A percentile compares a stretch with the other conserved stretches of the same genome.
Evolutionary conservation across 2,113 vertebrate species (phyloP).

Genomic region (Telmatochromis sp.): DNA sequence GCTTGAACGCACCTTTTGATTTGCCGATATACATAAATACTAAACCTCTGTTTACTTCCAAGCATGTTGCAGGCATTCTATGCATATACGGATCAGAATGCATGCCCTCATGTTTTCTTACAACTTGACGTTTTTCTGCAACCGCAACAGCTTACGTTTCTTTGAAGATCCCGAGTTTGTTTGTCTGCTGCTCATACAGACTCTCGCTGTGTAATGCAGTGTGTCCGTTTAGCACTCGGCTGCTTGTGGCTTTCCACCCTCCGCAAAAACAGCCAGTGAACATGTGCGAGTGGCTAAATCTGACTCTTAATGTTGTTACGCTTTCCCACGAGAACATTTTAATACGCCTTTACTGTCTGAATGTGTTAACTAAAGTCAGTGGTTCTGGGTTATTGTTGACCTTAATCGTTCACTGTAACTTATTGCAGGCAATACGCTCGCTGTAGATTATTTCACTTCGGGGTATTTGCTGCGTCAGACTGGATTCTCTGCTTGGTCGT

Average conservation of each 20-base stretch:
- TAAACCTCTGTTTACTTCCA: not conserved
- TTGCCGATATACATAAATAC: not conserved
- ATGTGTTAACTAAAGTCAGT: not conserved
- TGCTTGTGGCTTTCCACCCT: not conserved
- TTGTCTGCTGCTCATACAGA: not conserved
- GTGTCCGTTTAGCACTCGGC: not conserved
- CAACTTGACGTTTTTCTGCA: not conserved
- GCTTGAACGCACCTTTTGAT: not conserved
- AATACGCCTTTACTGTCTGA: not conserved
- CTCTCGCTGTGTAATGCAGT: not conserved
- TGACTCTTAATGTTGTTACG: not conserved
- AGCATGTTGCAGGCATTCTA: not conserved
- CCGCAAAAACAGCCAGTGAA: not conserved
- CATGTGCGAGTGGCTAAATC: not conserved
- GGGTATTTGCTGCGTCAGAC: not conserved
- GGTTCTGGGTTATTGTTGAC: not conserved
- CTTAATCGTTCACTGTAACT: not conserved
- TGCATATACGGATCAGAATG: not conserved
- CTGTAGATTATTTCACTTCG: conserved; percentile 14
- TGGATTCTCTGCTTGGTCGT: not conserved
- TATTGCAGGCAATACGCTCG: not conserved
- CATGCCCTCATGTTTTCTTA: not conserved
- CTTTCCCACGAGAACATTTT: not conserved
- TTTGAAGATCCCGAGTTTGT: not conserved
- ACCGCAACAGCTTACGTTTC: not conserved